These are phyloP conservation scores for Episyrphus balteatus DNA, from an alignment of 1,140 invertebrate genomes.

Conservation along the genomic window DNA sequence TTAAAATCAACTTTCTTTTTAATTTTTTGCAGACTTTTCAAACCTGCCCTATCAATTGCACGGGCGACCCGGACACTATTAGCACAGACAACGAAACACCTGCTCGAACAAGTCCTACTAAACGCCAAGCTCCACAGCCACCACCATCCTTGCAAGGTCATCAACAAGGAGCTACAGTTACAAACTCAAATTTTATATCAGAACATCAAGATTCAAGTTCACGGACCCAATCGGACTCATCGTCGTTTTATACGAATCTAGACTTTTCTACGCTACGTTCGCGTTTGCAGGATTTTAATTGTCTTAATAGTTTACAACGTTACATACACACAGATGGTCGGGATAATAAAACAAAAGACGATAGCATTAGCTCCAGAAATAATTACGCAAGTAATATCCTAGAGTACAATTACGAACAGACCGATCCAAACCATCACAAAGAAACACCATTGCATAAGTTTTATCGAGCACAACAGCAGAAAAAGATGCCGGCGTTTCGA, in stretches of 20 bases:
- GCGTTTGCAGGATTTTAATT: slow-evolving; percentile 27
- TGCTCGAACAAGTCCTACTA: too few species aligned
- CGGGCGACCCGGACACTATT: slow-evolving; percentile 31
- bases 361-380: slow-evolving; percentile 16
- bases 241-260: slow-evolving; percentile 31
- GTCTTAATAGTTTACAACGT: slow-evolving; percentile 28
- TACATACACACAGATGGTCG: slow-evolving; percentile 15
- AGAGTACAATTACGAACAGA: slow-evolving; percentile 15
- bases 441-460: slow-evolving; percentile 34
- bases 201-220: neutral
- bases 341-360: slow-evolving; percentile 4
- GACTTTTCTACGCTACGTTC: slow-evolving; percentile 31
- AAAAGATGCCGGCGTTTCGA: slow-evolving; percentile 45
- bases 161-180: slow-evolving; percentile 7
- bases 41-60: slow-evolving; percentile 31
- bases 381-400: slow-evolving; percentile 33
- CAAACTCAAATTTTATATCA: neutral
- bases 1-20: too few species aligned
- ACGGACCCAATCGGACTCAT: slow-evolving; percentile 7
- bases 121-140: slow-evolving; percentile 6
- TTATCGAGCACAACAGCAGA: slow-evolving; percentile 33
- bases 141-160: slow-evolving; percentile 2
- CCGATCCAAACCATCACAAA: slow-evolving; percentile 6
- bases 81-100: slow-evolving; percentile 20
- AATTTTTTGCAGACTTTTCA: slow-evolving; percentile 24